Conservation (phyloP, 2,888 invertebrate genomes). For the Andrena bicolor region DNA sequence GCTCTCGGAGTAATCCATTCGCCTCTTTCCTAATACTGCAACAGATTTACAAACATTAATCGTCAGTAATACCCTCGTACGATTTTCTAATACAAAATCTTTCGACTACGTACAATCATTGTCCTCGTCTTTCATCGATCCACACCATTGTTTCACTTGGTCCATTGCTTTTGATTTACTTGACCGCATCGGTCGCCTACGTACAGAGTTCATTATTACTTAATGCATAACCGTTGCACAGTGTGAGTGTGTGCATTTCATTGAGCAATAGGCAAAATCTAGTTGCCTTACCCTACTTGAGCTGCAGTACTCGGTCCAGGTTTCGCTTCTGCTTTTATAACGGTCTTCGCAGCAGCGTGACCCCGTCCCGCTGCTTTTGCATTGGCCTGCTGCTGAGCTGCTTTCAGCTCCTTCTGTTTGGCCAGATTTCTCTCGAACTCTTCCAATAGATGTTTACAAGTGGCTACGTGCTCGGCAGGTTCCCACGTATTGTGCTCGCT, state of each 20-base stretch:
- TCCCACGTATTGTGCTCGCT: slow-evolving; percentile 95
- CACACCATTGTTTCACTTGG: slow-evolving; percentile 94
- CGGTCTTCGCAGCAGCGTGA: slow-evolving; percentile 73
- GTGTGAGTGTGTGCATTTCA: slow-evolving; percentile 6
- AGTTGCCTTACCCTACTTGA: slow-evolving; percentile 77
- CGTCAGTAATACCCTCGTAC: background rate
- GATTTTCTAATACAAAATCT: background rate
- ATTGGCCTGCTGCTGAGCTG: slow-evolving; percentile 82
- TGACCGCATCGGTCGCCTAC: slow-evolving; percentile 90
- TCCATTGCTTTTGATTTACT: slow-evolving; percentile 93
- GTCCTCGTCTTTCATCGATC: slow-evolving; percentile 88
- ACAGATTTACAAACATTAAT: background rate
- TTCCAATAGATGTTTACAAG: slow-evolving; percentile 91
- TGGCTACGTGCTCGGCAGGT: slow-evolving; percentile 91
- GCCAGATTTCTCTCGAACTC: slow-evolving; percentile 93
- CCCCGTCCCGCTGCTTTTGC: slow-evolving; percentile 69
- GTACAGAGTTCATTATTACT: background rate
- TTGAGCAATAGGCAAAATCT: slow-evolving; percentile 3
- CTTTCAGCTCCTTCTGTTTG: slow-evolving; percentile 90
- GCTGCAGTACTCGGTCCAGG: slow-evolving; percentile 82
- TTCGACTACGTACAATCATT: slow-evolving; percentile 76
- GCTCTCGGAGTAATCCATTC: slow-evolving; percentile 85
- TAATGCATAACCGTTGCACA: background rate
- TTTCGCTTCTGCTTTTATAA: slow-evolving; percentile 79
- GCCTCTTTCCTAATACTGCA: slow-evolving; percentile 84